Percentiles rank a stretch among this genome's conserved stretches.
Conservation (phyloP, 2,113 vertebrate genomes). For the Ceratotherium simum region DNA sequence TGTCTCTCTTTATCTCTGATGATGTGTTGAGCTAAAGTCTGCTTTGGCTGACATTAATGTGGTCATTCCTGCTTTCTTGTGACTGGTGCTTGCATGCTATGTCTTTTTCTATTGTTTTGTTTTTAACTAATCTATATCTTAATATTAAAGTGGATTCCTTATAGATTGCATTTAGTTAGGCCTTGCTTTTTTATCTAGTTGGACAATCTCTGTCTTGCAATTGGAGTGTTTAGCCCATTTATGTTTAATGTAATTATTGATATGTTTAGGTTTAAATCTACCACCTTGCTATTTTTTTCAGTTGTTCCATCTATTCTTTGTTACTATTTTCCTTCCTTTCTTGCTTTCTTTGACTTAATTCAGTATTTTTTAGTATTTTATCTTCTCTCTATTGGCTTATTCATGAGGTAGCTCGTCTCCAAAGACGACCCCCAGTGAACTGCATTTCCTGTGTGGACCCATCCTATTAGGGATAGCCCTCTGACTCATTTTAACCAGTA, state of each 20-base stretch:
- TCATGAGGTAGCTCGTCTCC: background rate
- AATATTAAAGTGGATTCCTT: background rate
- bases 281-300: background rate
- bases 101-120: background rate
- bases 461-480: background rate
- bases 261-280: background rate
- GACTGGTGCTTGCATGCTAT: background rate
- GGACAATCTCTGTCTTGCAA: background rate
- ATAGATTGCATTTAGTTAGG: background rate
- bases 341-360: background rate
- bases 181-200: background rate
- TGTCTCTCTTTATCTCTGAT: background rate
- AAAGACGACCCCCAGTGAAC: background rate
- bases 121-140: background rate
- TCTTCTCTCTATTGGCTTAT: background rate
- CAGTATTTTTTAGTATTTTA: background rate
- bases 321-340: background rate
- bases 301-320: background rate
- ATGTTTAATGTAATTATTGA: background rate
- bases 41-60: background rate
- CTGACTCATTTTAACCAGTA: background rate
- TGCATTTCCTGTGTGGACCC: background rate
- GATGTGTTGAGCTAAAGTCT: background rate
- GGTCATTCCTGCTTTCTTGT: background rate
- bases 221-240: background rate